phyloP scores from a whole-genome alignment of 2,797 vertebrate genomes.

The Peromyscus attwateri region DNA sequence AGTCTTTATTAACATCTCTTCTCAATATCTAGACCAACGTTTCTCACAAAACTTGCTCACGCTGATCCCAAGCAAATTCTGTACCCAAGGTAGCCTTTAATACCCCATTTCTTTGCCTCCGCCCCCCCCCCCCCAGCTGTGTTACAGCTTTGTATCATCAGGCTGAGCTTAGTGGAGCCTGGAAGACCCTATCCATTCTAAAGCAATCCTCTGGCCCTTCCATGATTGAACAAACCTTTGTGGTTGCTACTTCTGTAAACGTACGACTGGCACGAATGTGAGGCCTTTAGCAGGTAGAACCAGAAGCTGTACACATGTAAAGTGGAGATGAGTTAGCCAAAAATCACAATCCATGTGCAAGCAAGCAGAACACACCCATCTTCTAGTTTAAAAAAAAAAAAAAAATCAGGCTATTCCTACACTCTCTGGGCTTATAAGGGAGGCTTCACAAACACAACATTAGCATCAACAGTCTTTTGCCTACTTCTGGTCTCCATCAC shows the following conservation, averaged over 20 bases:
- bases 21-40: background rate
- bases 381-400: background rate
- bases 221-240: background rate
- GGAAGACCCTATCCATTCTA: background rate
- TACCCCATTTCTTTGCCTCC: too few relatives aligned
- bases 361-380: background rate
- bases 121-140: fast-evolving
- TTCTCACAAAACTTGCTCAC: background rate
- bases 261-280: background rate
- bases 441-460: background rate
- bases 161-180: background rate
- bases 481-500: background rate
- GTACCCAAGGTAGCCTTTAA: background rate
- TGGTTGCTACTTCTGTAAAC: background rate
- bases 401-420: background rate
- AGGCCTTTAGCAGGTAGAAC: background rate
- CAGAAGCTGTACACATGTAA: background rate
- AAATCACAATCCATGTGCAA: background rate
- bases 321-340: background rate
- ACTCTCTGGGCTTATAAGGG: background rate
- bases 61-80: background rate
- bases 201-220: too few relatives aligned
- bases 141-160: background rate
- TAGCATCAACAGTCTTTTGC: background rate
- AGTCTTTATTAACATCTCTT: background rate